Conservation (phyloP, 2,113 vertebrate species). For the Psephotus haematonotus region DNA sequence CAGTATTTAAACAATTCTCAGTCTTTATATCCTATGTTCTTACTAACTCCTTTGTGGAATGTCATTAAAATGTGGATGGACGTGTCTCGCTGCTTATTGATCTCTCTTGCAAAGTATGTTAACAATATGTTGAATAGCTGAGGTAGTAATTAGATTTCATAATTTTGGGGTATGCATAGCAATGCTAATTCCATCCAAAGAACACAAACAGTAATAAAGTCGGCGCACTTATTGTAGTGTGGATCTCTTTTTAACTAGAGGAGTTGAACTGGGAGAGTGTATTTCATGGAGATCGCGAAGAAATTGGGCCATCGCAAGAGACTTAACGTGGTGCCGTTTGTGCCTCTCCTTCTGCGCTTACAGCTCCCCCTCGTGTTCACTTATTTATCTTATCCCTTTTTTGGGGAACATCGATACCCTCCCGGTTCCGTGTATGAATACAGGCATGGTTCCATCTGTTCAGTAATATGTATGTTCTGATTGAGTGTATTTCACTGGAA, state of each 20-base stretch:
- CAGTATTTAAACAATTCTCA: neutral
- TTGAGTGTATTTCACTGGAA: neutral
- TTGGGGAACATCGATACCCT: neutral
- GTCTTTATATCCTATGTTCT: neutral
- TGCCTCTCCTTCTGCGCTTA: neutral
- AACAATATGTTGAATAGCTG: neutral
- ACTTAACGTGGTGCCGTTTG: neutral
- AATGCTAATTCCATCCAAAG: neutral
- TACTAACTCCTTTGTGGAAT: neutral
- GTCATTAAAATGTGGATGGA: neutral
- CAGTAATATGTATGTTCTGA: neutral
- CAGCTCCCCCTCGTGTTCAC: neutral
- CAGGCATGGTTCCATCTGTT: neutral
- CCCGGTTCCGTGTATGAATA: accelerated
- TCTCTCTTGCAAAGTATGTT: neutral
- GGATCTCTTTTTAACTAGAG: neutral
- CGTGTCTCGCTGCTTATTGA: neutral
- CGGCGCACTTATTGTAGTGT: neutral
- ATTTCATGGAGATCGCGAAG: neutral
- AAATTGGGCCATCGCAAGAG: neutral
- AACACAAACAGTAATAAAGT: neutral
- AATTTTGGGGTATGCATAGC: neutral
- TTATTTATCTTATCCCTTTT: neutral
- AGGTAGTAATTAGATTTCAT: neutral
- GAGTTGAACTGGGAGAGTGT: neutral